phyloP scores from a whole-genome alignment of 2,888 invertebrate genomes.

The Ophion obscuratus region DNA sequence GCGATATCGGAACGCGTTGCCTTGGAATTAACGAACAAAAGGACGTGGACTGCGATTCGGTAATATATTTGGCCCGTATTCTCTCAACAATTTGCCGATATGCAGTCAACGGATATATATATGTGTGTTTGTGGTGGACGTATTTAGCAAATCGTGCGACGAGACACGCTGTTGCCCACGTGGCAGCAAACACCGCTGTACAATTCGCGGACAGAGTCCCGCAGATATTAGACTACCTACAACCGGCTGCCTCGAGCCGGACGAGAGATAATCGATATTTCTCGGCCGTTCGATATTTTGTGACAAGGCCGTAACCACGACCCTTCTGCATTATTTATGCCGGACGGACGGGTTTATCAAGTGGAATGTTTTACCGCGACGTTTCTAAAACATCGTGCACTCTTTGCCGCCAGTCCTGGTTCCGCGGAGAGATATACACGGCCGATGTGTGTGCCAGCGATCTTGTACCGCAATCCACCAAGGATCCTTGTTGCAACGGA shows the following conservation, averaged over 20 bases:
- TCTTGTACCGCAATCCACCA: not conserved
- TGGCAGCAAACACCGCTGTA: constrained; percentile 23
- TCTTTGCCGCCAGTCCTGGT: not conserved
- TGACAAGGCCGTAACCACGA: constrained; percentile 79
- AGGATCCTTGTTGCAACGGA: constrained; percentile 21
- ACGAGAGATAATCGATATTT: constrained; percentile 77
- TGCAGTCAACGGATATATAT: not conserved
- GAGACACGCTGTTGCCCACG: constrained; percentile 18
- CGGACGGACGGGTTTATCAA: constrained; percentile 73
- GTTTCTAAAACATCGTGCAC: constrained; percentile 46
- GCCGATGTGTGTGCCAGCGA: too few species aligned
- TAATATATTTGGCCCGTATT: not conserved
- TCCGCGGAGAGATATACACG: not conserved
- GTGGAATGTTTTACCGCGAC: constrained; percentile 64
- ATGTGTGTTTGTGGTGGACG: not conserved
- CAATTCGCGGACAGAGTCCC: constrained; percentile 33
- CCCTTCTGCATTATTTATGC: constrained; percentile 81
- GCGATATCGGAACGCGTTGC: too few species aligned
- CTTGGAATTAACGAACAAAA: too few species aligned
- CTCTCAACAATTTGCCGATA: constrained; percentile 15
- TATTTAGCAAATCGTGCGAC: constrained; percentile 14
- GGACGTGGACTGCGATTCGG: too few species aligned
- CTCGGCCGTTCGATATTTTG: constrained; percentile 76
- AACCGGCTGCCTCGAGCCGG: constrained; percentile 57
- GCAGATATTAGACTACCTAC: constrained; percentile 35